Base-by-base conservation (phyloP, 2,113 vertebrate species). In the Eudyptes chrysolophus region DNA sequence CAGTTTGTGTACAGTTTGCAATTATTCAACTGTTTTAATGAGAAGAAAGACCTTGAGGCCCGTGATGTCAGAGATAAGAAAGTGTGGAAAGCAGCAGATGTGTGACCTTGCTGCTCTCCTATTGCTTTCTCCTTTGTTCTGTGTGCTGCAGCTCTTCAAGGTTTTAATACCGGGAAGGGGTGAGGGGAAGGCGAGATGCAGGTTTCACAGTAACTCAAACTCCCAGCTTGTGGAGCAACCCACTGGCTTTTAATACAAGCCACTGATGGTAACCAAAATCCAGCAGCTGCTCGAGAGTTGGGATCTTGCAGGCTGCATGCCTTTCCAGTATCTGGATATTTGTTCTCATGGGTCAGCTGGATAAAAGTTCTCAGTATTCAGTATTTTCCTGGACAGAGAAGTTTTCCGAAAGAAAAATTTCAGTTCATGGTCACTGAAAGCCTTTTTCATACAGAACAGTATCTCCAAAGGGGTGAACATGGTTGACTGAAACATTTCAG, bases 11-110 rank as follows among this genome's bases (percentile, higher is more conserved):
- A 97, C 98, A 97, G 96, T 98, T 98, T 98, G 98, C 97, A 97
- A 98, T 98, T 98, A 99, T 98, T 99, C 98, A 98, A 98, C 98
- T 98, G 98, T 98, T 98, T 98, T 97, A 98, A 98, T 98, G 97
- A 98, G 98, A 94, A 98, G 97, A 98, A 97, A 96, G 98, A 98
- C 98, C 98, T 98, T 98, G 98, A 92, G 54, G 91, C 81, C 78
- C 7, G 48, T 97, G 98, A 98, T 98, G 97, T 99, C 98, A 98
- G 97, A 98, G 98, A 99, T 99, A 99, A 97, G 97, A 90, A 97
- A 94, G 95, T 97, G 97, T 97, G 97, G 97, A 97, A 97, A 94
- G 97, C 76, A 87, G 92, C 98, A 98, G 98, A 98, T 98, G 96
- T 96, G 97, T 95, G 98, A 97, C 95, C 95, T 98, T 98, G 98